Percentiles rank a stretch among this genome's conserved stretches.
These are phyloP conservation scores for Drosophila birchii DNA, from an alignment of 2,888 invertebrate genomes.

Conservation along the genomic window DNA sequence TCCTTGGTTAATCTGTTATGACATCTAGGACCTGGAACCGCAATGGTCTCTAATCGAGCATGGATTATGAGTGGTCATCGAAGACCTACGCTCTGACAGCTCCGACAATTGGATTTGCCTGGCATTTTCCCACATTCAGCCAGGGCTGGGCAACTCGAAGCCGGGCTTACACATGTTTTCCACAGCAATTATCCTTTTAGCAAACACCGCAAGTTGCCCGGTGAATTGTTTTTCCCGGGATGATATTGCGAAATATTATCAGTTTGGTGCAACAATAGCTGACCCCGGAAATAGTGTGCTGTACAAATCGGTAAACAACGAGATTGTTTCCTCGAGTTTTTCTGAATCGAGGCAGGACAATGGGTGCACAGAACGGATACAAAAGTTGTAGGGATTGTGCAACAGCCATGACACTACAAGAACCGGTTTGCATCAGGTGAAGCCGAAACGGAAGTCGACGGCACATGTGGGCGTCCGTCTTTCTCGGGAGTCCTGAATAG, in stretches of 20 bases:
- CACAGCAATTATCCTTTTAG: slow-evolving; percentile 54
- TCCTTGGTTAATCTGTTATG: slow-evolving; percentile 76
- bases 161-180: slow-evolving; percentile 73
- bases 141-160: slow-evolving; percentile 45
- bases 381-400: slow-evolving; percentile 56
- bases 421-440: slow-evolving; percentile 48
- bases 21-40: slow-evolving; percentile 70
- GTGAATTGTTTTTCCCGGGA: slow-evolving; percentile 54
- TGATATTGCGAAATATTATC: slow-evolving; percentile 56
- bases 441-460: slow-evolving; percentile 44
- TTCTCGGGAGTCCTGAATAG: not conserved
- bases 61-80: slow-evolving; percentile 74
- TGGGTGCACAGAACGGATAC: slow-evolving; percentile 47
- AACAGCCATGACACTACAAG: slow-evolving; percentile 39
- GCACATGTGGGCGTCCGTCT: slow-evolving; percentile 42
- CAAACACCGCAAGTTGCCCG: slow-evolving; percentile 49
- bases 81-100: slow-evolving; percentile 80
- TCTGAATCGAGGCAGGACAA: slow-evolving; percentile 23
- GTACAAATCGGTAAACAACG: slow-evolving; percentile 34
- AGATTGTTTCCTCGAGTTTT: slow-evolving; percentile 27
- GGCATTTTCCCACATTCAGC: slow-evolving; percentile 68
- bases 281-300: slow-evolving; percentile 46
- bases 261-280: slow-evolving; percentile 31
- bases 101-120: slow-evolving; percentile 69
- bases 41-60: slow-evolving; percentile 77